Percentiles rank a stretch among this genome's conserved stretches.
Evolutionary conservation across 2,113 vertebrate genomes (phyloP).

Genomic region (Cygnus atratus): DNA sequence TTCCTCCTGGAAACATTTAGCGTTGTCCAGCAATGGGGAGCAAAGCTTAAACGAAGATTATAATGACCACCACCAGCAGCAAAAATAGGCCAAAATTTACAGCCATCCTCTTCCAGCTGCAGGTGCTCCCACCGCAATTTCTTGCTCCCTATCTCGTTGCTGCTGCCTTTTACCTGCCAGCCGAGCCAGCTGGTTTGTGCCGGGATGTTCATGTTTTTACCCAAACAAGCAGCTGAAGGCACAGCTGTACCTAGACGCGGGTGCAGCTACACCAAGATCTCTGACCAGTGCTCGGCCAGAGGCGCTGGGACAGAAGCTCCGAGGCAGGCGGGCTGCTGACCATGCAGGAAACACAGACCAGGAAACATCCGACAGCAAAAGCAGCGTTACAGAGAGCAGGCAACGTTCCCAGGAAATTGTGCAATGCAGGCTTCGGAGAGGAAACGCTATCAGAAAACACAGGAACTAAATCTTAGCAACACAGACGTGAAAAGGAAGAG

Average conservation of each 20-base stretch:
- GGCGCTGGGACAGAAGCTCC: neutral
- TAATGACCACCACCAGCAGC: neutral
- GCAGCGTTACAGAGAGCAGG: neutral
- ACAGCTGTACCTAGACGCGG: neutral
- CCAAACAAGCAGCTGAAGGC: neutral
- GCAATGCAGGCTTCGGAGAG: neutral
- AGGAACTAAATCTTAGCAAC: neutral
- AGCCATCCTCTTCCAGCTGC: neutral
- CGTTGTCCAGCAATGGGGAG: neutral
- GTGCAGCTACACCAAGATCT: neutral
- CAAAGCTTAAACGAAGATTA: neutral
- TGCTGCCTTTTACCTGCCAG: neutral
- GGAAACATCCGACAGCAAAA: neutral
- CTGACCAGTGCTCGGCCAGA: neutral
- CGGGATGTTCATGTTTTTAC: neutral
- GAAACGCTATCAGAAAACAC: neutral
- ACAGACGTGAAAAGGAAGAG: neutral
- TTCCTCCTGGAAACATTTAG: neutral
- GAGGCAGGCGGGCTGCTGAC: neutral
- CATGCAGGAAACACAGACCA: neutral
- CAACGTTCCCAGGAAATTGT: neutral
- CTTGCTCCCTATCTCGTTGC: rapidly evolving
- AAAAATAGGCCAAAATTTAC: neutral
- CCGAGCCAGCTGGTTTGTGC: neutral
- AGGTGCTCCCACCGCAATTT: neutral